A percentile compares a stretch with the other conserved stretches of the same genome.
Evolutionary conservation across 2,797 vertebrate genomes (phyloP).

Genomic region (Ammospiza maritima): DNA sequence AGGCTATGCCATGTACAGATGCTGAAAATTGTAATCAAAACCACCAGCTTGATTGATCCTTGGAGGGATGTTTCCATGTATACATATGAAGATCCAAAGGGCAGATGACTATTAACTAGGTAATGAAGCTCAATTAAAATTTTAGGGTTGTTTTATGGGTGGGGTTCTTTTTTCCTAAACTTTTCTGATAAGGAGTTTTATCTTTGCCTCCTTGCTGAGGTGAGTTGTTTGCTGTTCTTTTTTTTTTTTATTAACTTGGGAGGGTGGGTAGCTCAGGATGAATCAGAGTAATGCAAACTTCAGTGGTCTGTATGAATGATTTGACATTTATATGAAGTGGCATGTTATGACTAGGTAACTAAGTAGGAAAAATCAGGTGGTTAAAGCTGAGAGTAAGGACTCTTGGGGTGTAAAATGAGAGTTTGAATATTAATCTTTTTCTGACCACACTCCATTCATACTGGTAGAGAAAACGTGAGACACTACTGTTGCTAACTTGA

Average conservation of each 20-base stretch:
- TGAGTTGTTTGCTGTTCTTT: rapidly evolving
- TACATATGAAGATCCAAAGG: background rate
- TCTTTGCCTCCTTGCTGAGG: background rate
- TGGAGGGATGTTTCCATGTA: background rate
- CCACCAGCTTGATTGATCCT: background rate
- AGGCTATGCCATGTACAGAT: background rate
- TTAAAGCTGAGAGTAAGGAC: background rate
- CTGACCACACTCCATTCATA: background rate
- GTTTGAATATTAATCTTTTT: background rate
- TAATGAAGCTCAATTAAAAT: background rate
- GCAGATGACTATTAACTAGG: background rate
- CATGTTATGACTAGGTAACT: background rate
- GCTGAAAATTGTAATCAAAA: background rate
- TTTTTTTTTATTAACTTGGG: background rate
- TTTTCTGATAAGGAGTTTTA: background rate
- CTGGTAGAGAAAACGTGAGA: background rate
- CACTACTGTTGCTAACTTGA: background rate
- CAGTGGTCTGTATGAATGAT: background rate
- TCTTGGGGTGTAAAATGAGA: background rate
- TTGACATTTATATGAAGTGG: background rate
- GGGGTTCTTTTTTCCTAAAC: background rate
- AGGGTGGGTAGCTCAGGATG: background rate
- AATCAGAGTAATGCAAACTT: background rate
- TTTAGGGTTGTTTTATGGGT: background rate
- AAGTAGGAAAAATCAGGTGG: background rate